Percentiles rank a stretch among this genome's conserved stretches.
These are phyloP conservation scores for Sebastes oblongus DNA, from an alignment of 2,797 vertebrate species.

Conservation along the genomic window DNA sequence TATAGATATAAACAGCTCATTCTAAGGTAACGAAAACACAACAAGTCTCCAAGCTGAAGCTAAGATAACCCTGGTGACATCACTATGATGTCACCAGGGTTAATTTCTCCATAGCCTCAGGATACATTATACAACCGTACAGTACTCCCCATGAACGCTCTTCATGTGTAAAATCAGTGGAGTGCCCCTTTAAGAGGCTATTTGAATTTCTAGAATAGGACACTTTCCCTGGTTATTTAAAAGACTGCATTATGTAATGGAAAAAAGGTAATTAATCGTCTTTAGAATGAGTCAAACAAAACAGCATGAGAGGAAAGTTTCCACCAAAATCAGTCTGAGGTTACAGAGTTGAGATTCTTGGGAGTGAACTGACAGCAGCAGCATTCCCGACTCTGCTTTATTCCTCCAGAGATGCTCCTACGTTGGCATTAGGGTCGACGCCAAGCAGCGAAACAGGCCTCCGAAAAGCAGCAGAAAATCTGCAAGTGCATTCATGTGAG, in stretches of 20 bases:
- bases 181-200: constrained; percentile 1
- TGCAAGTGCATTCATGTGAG: constrained; percentile 10
- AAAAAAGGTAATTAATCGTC: constrained; percentile 28
- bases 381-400: constrained; percentile 38
- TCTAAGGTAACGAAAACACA: too few relatives aligned
- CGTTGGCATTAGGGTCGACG: constrained; percentile 25
- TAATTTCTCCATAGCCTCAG: background rate
- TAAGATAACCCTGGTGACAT: background rate
- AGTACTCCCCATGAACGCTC: background rate
- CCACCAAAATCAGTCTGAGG: constrained; percentile 28
- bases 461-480: constrained; percentile 23
- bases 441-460: constrained; percentile 28
- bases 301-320: constrained; percentile 19
- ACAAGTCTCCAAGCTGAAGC: background rate
- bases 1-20: too few relatives aligned
- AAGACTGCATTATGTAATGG: background rate
- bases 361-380: constrained; percentile 47
- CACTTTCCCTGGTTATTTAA: background rate
- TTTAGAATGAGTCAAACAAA: constrained; percentile 18
- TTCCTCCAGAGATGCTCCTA: constrained; percentile 37
- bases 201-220: constrained; percentile 5
- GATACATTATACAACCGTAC: background rate
- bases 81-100: background rate
- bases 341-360: constrained; percentile 37
- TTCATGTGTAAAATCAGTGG: background rate